A percentile compares a stretch with the other conserved stretches of the same genome.
Evolutionary conservation across 2,797 vertebrate genomes (phyloP).

Genomic region (Acrocephalus scirpaceus): DNA sequence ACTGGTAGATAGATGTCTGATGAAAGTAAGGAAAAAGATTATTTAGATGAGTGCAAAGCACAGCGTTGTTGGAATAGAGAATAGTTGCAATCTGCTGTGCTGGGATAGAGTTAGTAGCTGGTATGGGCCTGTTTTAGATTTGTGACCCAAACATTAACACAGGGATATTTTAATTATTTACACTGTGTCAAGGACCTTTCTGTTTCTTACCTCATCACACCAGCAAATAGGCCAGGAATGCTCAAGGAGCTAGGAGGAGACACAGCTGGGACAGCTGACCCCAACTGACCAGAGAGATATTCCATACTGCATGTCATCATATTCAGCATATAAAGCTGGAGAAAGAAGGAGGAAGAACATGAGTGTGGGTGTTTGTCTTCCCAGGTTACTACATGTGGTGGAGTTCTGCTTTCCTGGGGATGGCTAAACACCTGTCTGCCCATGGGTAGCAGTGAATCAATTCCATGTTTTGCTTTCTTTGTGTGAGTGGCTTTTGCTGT

Average conservation of each 20-base stretch:
- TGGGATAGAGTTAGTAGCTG: no score
- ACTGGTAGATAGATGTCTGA: background rate
- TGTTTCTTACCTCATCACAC: fast-evolving
- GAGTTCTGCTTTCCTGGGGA: background rate
- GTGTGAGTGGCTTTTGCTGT: background rate
- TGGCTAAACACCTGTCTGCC: background rate
- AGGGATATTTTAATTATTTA: background rate
- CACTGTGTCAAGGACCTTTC: background rate
- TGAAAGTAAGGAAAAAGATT: background rate
- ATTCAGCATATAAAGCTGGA: background rate
- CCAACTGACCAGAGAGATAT: background rate
- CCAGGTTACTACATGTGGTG: background rate
- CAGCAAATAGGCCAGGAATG: background rate
- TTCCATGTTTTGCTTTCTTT: background rate
- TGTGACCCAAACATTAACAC: background rate
- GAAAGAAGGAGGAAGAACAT: background rate
- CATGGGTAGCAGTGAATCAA: background rate
- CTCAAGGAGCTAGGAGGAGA: background rate
- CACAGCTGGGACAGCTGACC: background rate
- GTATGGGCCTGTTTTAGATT: background rate
- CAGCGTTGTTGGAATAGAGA: background rate
- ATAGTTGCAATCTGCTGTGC: background rate
- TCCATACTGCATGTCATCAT: background rate
- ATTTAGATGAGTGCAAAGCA: background rate
- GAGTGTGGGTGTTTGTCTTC: background rate